Evolutionary conservation across 2,113 vertebrate genomes (phyloP), one percentile per base, ranked within the genome.

Genomic region (Peromyscus maniculatus): DNA sequence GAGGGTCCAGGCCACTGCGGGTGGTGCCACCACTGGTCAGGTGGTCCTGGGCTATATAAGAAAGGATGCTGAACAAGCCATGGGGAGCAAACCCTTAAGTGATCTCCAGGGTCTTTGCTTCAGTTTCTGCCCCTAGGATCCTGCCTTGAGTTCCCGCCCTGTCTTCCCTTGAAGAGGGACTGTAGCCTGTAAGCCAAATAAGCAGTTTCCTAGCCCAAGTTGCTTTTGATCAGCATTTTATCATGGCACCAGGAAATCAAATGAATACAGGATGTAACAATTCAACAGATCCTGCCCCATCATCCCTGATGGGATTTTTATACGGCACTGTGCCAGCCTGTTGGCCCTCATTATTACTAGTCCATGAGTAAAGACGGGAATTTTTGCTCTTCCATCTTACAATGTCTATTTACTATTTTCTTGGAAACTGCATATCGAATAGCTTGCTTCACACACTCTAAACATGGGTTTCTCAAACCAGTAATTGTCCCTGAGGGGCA

Each of bases 381-480:
- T 67, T 26, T 21, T 55, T 62, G 46, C 28, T 77, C 62, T 74
- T 49, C 39, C 12, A 4, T 52, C 80, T 94, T 5, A 19, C 88
- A 55, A 49, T 8, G 3, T 74, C 91, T 89, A 7, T 64, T 75
- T 43, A 31, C 69, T 36, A 33, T 64, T 86, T 79, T 72, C 55
- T 33, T 39, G 19, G 82, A 94, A 91, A 95, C 66, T 52, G 15
- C 21, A 22, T 59, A 36, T 64, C 52, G 59, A 16, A 57, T 22
- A 87, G 28, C 36, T 69, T 33, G 7, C 80, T 75, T n/a, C 52
- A 7, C 22, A 55, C 9, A 17, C 59, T 31, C 7, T 86, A 46
- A 93, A 69, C 67, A 80, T 49, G n/a, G 55, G 43, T 88, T 77
- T 95, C 46, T 91, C 71, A 16, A 92, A 86, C 86, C 26, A 5